Base-by-base conservation (phyloP, 2,113 vertebrate genomes). In the Taurulus bubalis region DNA sequence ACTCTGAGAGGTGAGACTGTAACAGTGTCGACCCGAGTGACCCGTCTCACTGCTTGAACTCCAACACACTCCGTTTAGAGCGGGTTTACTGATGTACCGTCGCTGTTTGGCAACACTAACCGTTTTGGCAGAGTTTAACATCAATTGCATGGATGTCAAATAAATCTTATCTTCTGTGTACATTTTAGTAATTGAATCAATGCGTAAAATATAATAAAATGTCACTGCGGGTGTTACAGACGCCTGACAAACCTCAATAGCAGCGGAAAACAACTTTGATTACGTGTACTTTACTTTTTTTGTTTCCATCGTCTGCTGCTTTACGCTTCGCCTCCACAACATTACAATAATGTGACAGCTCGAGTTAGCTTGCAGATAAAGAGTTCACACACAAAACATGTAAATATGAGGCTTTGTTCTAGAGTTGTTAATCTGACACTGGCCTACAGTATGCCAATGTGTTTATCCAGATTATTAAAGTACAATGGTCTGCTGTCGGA, bases 1-100 rank as follows among this genome's bases (percentile, higher is more conserved):
- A 83, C 80, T 91, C 86, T 86, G 82, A 91, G 87, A 91, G 90
- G 92, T 90, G 88, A 90, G 87, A 79, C 75, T 83, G 83, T 60
- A 87, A 89, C 84, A 71, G 82, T 82, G 85, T 68, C 42, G 92
- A 90, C 91, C 92, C 20, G n/a, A 56, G 87, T 83, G 90, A 90
- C 89, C 83, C 1, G 68, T 53, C 71, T 88, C 77, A 71, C 80
- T 65, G 84, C 84, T 77, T 80, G 72, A 85, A 71, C 84, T 78
- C 80, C 59, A 45, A 38, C 65, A 53, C 64, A 38, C 78, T 87
- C 70, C 65, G 51, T 63, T 79, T 42, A 73, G 45, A 75, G 36
- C 51, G 42, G 68, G 22, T 65, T 73, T 6, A 60, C 74, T 75
- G 22, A 53, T 63, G 9, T 8, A 38, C 26, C 12, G 6, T 4